Percentiles rank a stretch among this genome's conserved stretches.
Evolutionary conservation across 2,113 vertebrate genomes (phyloP).

Genomic region (Zonotrichia leucophrys): DNA sequence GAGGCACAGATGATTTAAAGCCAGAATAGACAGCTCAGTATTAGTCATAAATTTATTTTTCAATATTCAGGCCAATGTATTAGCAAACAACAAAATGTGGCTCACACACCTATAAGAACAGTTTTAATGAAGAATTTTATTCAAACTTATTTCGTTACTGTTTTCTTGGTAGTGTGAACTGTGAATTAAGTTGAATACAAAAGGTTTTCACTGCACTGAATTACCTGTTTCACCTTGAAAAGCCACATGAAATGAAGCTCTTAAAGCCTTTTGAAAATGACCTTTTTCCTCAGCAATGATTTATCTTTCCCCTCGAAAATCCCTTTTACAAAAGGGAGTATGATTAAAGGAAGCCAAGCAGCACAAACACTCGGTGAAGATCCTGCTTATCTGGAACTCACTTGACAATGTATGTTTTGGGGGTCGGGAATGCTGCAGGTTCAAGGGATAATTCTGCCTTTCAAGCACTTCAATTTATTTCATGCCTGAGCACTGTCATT

Average conservation of each 20-base stretch:
- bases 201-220: constrained; percentile 75
- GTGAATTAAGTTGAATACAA: constrained; percentile 80
- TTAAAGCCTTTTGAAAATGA: constrained; percentile 85
- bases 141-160: constrained; percentile 67
- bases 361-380: constrained; percentile 82
- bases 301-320: constrained; percentile 85
- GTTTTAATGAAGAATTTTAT: constrained; percentile 67
- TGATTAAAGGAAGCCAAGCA: constrained; percentile 88
- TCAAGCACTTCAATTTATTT: constrained; percentile 95
- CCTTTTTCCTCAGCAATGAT: constrained; percentile 89
- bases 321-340: constrained; percentile 81
- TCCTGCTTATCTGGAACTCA: constrained; percentile 83
- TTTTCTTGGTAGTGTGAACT: constrained; percentile 63
- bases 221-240: constrained; percentile 84
- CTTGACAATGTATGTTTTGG: constrained; percentile 83
- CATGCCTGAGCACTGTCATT: constrained; percentile 88
- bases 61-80: constrained; percentile 3
- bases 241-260: constrained; percentile 79
- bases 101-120: neutral
- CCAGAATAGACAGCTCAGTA: neutral
- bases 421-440: constrained; percentile 86
- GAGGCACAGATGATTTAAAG: constrained; percentile 46
- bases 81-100: constrained; percentile 50
- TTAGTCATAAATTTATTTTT: constrained; percentile 59
- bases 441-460: constrained; percentile 92